Conservation (phyloP, 2,888 invertebrate species). For the Drosophila ochracea region DNA sequence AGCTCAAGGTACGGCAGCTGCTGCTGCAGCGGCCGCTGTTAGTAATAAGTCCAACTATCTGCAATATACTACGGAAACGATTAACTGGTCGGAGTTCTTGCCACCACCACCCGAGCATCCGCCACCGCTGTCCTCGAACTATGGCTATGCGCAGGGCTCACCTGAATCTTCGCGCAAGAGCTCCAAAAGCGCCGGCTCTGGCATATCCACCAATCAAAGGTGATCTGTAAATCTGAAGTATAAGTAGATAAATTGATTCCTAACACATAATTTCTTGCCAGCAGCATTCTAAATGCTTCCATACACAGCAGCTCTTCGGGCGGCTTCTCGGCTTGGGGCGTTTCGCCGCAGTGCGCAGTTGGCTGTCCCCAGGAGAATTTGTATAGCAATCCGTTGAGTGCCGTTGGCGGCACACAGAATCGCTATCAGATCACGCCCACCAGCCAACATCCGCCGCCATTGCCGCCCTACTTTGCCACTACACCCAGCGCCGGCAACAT, state of each 20-base stretch:
- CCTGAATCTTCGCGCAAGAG: constrained; percentile 85
- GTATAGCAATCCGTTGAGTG: constrained; percentile 84
- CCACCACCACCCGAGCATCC: constrained; percentile 88
- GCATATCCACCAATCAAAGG: constrained; percentile 85
- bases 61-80: constrained; percentile 85
- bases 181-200: constrained; percentile 85
- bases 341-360: constrained; percentile 82
- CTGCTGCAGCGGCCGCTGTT: constrained; percentile 51
- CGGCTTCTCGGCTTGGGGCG: constrained; percentile 85
- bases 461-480: constrained; percentile 84
- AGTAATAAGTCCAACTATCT: constrained; percentile 81
- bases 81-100: constrained; percentile 87
- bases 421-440: constrained; percentile 85
- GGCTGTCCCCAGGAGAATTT: constrained; percentile 82
- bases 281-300: constrained; percentile 84
- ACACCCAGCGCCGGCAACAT: constrained; percentile 67
- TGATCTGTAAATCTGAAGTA: constrained; percentile 45
- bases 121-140: constrained; percentile 86
- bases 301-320: constrained; percentile 85
- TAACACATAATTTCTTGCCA: constrained; percentile 30
- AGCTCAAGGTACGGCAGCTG: constrained; percentile 69
- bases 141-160: constrained; percentile 84
- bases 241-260: neutral
- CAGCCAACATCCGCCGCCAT: constrained; percentile 84
- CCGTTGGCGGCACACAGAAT: constrained; percentile 80